Evolutionary conservation across 2,797 vertebrate species (phyloP), one percentile per base, ranked within the genome.

Genomic region (Pangasius sanitwongsei): DNA sequence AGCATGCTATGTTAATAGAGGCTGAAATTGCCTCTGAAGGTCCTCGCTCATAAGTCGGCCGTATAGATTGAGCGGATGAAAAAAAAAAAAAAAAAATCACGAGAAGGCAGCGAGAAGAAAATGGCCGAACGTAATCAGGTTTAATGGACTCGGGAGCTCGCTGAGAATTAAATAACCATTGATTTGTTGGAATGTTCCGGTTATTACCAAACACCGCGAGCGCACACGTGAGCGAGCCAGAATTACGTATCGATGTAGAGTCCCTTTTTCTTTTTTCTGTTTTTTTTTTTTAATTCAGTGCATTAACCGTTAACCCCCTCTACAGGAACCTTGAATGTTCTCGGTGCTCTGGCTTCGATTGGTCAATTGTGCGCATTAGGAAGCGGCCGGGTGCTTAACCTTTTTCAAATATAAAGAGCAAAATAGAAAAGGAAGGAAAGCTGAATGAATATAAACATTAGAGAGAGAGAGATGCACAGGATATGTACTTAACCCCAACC

Each of bases 131-230:
- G 96, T 97, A 97, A 97, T 97, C 96, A 97, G 97, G 96, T 97
- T 97, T 97, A 97, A 97, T 97, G 97, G 97, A 97, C 96, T 97
- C 91, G 89, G 95, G 96, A 97, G 97, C 97, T 96, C 96, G 96
- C 96, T 97, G 96, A 95, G 97, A 98, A 98, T 98, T 97, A 97
- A 97, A 97, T 97, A 97, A 97, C 97, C 97, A 98, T 98, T 95
- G 97, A 98, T 97, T 97, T 95, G 95, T 95, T 96, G 95, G 96
- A 97, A 97, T 97, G 96, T 97, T 97, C 96, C 96, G 96, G 96
- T 97, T 97, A 97, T 97, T 97, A 97, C 95, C 93, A 97, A 97
- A 97, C 97, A 96, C 96, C 96, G 96, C 95, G 95, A 96, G 86
- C 96, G 95, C 95, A 95, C 83, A 61, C 96, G 96, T 97, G 97